Conservation (phyloP, 2,888 invertebrate species). For the Apomyelois bistriatella region DNA sequence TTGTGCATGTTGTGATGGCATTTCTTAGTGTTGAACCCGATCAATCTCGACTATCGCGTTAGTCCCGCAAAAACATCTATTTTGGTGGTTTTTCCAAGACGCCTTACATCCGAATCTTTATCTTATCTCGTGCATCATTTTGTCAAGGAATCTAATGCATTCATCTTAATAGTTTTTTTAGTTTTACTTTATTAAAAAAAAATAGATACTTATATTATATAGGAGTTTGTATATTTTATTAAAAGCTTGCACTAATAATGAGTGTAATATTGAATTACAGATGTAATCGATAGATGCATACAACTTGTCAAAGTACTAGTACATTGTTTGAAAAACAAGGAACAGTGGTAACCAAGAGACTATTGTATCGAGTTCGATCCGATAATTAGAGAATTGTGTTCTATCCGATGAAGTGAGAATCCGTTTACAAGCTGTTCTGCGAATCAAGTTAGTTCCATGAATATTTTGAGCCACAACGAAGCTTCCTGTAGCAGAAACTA, state of each 20-base stretch:
- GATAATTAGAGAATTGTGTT: constrained; percentile 6
- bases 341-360: neutral
- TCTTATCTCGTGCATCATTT: constrained; percentile 11
- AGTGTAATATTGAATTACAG: neutral
- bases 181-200: neutral
- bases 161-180: neutral
- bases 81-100: constrained; percentile 6
- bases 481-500: constrained; percentile 22
- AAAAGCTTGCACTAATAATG: no score
- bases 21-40: neutral
- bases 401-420: neutral
- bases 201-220: no score
- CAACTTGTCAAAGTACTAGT: neutral
- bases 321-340: neutral
- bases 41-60: constrained; percentile 7
- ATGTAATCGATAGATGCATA: neutral
- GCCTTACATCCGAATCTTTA: constrained; percentile 6
- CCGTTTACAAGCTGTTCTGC: neutral
- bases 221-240: no score
- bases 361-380: neutral
- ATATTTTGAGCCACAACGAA: neutral
- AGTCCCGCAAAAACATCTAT: constrained; percentile 3
- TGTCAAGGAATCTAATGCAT: neutral
- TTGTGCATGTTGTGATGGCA: neutral
- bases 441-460: constrained; percentile 1